Evolutionary conservation across 2,888 invertebrate genomes (phyloP).

Genomic region (Nasonia oneida): DNA sequence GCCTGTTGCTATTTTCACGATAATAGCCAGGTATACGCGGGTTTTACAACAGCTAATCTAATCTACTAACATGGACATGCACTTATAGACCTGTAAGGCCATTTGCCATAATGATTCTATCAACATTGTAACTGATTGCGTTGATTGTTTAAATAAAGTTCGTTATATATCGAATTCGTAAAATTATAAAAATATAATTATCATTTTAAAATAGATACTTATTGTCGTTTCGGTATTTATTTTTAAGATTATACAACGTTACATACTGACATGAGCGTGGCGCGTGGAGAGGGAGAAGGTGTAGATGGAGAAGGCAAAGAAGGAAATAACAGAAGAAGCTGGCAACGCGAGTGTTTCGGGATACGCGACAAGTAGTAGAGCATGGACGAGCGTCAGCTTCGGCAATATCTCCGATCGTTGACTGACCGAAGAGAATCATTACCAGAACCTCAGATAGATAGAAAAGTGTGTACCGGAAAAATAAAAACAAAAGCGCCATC

Average conservation of each 20-base stretch:
- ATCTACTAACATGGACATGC: background rate
- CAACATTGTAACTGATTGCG: background rate
- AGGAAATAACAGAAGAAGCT: slow-evolving; percentile 34
- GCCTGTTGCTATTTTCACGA: slow-evolving; percentile 17
- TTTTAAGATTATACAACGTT: slow-evolving; percentile 76
- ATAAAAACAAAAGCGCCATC: slow-evolving; percentile 42
- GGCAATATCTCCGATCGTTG: slow-evolving; percentile 52
- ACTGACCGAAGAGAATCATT: slow-evolving; percentile 56
- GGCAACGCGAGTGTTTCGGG: slow-evolving; percentile 47
- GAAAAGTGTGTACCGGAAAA: slow-evolving; percentile 24
- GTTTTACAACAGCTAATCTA: background rate
- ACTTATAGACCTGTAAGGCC: background rate
- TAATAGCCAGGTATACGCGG: background rate
- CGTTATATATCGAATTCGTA: background rate
- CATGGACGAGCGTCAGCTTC: slow-evolving; percentile 58
- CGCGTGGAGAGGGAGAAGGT: slow-evolving; percentile 42
- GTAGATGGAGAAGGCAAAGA: slow-evolving; percentile 28
- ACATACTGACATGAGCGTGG: slow-evolving; percentile 75
- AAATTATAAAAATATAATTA: background rate
- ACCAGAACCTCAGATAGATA: slow-evolving; percentile 24
- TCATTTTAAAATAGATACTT: background rate
- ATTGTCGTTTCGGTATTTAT: slow-evolving; percentile 22
- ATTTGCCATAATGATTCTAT: background rate
- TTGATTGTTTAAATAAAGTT: background rate
- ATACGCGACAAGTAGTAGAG: slow-evolving; percentile 48